Conservation (phyloP, 2,113 vertebrate genomes). For the Leptosomus discolor region DNA sequence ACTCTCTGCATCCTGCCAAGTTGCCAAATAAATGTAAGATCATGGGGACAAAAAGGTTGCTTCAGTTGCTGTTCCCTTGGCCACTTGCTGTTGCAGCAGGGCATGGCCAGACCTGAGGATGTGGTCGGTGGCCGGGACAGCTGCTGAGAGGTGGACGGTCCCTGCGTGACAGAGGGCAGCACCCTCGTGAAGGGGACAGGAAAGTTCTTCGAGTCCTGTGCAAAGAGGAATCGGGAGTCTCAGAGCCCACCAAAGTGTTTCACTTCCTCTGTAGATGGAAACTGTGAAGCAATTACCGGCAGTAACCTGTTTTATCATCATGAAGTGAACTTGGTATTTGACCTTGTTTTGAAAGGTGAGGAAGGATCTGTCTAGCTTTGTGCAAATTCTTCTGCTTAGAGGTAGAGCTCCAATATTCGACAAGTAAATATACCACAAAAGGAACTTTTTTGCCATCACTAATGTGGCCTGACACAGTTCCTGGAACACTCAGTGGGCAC, state of each 20-base stretch:
- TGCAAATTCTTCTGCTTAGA: not conserved
- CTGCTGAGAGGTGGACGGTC: not conserved
- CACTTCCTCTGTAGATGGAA: conserved; percentile 22
- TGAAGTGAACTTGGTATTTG: not conserved
- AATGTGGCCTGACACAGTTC: fast-evolving
- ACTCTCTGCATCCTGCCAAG: not conserved
- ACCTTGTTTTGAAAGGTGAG: not conserved
- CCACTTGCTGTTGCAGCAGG: not conserved
- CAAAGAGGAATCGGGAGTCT: not conserved
- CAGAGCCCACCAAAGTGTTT: not conserved
- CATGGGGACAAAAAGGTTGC: not conserved
- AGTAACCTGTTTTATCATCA: not conserved
- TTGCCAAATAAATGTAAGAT: not conserved
- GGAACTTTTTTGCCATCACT: not conserved
- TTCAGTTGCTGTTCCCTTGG: fast-evolving
- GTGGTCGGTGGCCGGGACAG: fast-evolving
- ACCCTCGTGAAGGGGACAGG: not conserved
- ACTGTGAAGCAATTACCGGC: not conserved
- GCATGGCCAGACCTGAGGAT: fast-evolving
- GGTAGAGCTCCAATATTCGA: not conserved
- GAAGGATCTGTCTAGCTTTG: not conserved
- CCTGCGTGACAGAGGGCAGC: not conserved
- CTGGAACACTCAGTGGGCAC: not conserved
- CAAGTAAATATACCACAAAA: not conserved
- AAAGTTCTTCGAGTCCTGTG: conserved; percentile 7